phyloP scores from a whole-genome alignment of 2,113 vertebrate species.

The Tautogolabrus adspersus region DNA sequence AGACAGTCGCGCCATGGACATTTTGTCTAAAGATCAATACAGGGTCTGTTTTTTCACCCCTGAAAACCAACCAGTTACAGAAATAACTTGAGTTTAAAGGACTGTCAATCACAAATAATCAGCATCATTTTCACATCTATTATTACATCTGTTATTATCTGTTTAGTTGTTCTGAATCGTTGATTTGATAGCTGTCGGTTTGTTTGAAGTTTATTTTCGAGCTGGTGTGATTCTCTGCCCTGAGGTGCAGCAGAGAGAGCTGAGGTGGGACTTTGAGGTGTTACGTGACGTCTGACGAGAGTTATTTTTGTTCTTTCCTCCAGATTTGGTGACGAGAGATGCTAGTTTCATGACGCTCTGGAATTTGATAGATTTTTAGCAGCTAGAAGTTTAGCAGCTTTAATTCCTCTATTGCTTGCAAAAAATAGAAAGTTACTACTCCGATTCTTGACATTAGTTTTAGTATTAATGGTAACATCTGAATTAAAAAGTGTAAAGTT shows the following conservation, averaged over 20 bases:
- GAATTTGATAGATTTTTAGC: too few species aligned
- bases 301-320: too few species aligned
- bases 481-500: too few species aligned
- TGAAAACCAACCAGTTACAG: neutral
- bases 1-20: neutral
- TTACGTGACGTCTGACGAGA: too few species aligned
- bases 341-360: too few species aligned
- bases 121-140: neutral
- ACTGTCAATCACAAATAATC: neutral
- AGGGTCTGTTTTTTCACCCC: neutral
- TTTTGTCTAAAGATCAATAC: neutral
- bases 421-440: too few species aligned
- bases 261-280: neutral
- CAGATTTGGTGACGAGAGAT: too few species aligned
- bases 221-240: too few species aligned
- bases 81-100: neutral
- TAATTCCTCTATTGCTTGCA: too few species aligned
- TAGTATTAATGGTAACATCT: too few species aligned
- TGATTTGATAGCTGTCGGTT: neutral
- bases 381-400: too few species aligned
- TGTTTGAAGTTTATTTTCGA: neutral
- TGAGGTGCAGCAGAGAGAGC: neutral
- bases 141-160: neutral
- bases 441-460: too few species aligned
- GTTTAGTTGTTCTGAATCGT: neutral